phyloP scores from a whole-genome alignment of 2,797 vertebrate genomes.

The Falco naumanni region DNA sequence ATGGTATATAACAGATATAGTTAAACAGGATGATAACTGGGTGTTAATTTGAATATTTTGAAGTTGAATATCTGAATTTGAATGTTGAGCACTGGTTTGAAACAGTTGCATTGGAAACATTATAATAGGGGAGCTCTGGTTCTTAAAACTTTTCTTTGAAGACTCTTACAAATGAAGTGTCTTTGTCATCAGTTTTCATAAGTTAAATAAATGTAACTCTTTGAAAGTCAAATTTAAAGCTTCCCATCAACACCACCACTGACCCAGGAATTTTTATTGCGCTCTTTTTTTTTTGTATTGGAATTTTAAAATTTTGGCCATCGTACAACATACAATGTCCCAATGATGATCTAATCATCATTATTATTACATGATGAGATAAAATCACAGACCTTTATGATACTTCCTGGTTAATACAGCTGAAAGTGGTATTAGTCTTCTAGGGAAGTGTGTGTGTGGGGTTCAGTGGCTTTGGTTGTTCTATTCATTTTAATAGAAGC shows the following conservation, averaged over 20 bases:
- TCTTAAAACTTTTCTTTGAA: background rate
- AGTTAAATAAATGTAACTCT: background rate
- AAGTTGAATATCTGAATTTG: background rate
- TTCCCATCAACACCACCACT: background rate
- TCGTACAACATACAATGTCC: background rate
- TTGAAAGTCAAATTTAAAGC: background rate
- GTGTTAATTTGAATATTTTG: background rate
- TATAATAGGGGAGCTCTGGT: background rate
- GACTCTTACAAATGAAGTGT: background rate
- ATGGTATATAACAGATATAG: background rate
- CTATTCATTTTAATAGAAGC: background rate
- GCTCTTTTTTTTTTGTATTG: background rate
- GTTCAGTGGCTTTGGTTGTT: background rate
- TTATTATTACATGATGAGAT: background rate
- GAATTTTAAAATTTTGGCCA: background rate
- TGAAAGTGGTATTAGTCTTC: background rate
- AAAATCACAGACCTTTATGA: background rate
- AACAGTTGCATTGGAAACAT: background rate
- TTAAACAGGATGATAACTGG: background rate
- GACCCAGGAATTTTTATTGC: background rate
- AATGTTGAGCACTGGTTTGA: background rate
- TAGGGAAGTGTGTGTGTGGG: accelerated
- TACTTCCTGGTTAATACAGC: background rate
- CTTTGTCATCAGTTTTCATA: background rate
- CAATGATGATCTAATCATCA: background rate